A percentile compares a stretch with the other conserved stretches of the same genome.
Conservation (phyloP, 2,113 vertebrate species). For the Chroicocephalus ridibundus region DNA sequence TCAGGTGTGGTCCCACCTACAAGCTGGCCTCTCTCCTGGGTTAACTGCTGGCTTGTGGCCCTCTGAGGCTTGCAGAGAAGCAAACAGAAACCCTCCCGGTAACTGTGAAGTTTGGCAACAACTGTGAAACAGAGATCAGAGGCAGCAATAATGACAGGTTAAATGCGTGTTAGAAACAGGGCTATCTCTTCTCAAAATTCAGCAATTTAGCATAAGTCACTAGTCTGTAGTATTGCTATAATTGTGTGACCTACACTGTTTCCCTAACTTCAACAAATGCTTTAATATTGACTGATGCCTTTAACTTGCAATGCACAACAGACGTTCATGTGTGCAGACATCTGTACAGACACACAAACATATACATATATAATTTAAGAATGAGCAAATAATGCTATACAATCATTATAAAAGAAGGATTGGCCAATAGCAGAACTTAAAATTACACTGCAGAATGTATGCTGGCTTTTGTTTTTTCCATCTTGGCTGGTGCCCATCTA, state of each 20-base stretch:
- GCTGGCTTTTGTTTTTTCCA: not conserved
- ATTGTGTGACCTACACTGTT: not conserved
- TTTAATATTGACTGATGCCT: not conserved
- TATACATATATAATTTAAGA: not conserved
- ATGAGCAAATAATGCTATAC: not conserved
- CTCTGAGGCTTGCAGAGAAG: not conserved
- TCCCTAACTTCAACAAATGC: not conserved
- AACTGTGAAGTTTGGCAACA: not conserved
- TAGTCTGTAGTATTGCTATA: not conserved
- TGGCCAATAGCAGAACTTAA: not conserved
- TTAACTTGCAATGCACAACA: not conserved
- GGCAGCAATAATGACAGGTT: not conserved
- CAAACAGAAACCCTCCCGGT: not conserved
- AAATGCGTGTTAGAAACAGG: not conserved
- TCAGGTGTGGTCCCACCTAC: not conserved
- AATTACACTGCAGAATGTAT: not conserved
- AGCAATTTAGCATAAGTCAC: not conserved
- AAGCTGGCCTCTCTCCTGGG: not conserved
- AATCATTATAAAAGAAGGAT: conserved; percentile 16
- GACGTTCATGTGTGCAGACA: not conserved
- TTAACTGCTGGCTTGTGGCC: not conserved
- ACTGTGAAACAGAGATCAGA: not conserved
- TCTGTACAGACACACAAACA: not conserved
- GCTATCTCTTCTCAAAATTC: not conserved
- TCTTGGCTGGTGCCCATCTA: not conserved